A percentile compares a stretch with the other conserved stretches of the same genome.
phyloP scores from a whole-genome alignment of 2,113 vertebrate genomes.

The Meriones unguiculatus region DNA sequence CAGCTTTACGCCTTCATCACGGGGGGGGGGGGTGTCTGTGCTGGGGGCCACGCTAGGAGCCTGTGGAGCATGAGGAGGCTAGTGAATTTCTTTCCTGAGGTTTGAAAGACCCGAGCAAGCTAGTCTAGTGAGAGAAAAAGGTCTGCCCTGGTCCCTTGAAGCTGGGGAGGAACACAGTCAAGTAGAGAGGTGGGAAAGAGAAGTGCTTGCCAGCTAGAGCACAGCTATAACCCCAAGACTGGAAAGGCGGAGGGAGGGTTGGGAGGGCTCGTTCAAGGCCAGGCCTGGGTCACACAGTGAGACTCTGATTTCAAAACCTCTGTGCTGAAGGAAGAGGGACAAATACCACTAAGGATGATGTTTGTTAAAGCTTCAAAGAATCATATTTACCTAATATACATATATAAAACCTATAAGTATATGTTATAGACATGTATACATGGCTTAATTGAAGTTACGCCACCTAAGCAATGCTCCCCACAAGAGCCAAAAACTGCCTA shows the following conservation, averaged over 20 bases:
- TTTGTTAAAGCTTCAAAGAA: background rate
- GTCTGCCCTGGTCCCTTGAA: background rate
- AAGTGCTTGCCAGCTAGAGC: background rate
- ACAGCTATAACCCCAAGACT: background rate
- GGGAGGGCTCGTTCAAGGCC: too few species aligned
- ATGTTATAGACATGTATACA: background rate
- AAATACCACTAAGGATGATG: background rate
- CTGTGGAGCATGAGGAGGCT: background rate
- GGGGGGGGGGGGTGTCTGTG: background rate
- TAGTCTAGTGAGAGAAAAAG: background rate
- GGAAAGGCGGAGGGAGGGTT: background rate
- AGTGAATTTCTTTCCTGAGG: constrained; percentile 51
- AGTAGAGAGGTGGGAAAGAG: background rate
- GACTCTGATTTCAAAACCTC: background rate
- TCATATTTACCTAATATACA: background rate
- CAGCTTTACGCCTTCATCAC: background rate
- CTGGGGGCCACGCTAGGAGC: background rate
- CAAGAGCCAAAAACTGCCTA: background rate
- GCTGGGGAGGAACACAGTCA: background rate
- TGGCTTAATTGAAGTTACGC: background rate
- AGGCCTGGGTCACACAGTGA: background rate
- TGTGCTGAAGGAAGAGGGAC: background rate
- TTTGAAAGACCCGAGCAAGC: constrained; percentile 16
- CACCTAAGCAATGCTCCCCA: background rate
- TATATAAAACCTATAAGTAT: background rate